Percentiles rank a stretch among this genome's conserved stretches.
These are phyloP conservation scores for Erynnis tages DNA, from an alignment of 2,888 invertebrate species.

Conservation along the genomic window DNA sequence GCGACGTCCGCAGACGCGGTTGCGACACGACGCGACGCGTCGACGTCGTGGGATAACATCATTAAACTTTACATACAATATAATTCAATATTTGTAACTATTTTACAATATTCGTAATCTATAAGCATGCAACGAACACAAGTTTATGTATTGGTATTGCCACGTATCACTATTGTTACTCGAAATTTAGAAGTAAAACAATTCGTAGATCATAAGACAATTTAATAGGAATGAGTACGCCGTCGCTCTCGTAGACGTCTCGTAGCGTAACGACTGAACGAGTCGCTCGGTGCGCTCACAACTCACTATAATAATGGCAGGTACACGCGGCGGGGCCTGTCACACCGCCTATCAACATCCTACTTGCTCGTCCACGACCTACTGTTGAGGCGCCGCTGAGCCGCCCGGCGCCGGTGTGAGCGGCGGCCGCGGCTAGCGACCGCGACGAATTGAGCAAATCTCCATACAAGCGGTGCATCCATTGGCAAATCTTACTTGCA, in stretches of 20 bases:
- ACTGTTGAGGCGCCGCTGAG: too few relatives aligned
- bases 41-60: constrained; percentile 2
- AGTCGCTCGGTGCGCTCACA: constrained; percentile 6
- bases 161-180: constrained; percentile 7
- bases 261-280: constrained; percentile 1
- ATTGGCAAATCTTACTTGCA: neutral
- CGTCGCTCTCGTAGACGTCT: constrained; percentile 1
- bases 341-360: constrained; percentile 1
- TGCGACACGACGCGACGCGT: neutral
- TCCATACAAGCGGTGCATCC: constrained; percentile 10
- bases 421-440: neutral
- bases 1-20: neutral
- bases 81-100: constrained; percentile 24
- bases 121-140: constrained; percentile 25
- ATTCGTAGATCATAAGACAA: constrained; percentile 23
- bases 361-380: too few relatives aligned
- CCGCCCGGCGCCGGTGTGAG: too few relatives aligned
- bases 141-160: constrained; percentile 8
- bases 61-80: constrained; percentile 21
- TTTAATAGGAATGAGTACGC: constrained; percentile 16
- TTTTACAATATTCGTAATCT: constrained; percentile 26
- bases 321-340: neutral
- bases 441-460: constrained; percentile 12
- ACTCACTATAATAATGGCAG: constrained; percentile 6
- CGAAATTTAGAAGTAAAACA: constrained; percentile 9